Percentiles rank a stretch among this genome's conserved stretches.
Conservation (phyloP, 2,888 invertebrate species). For the Prionchulus punctatus region DNA sequence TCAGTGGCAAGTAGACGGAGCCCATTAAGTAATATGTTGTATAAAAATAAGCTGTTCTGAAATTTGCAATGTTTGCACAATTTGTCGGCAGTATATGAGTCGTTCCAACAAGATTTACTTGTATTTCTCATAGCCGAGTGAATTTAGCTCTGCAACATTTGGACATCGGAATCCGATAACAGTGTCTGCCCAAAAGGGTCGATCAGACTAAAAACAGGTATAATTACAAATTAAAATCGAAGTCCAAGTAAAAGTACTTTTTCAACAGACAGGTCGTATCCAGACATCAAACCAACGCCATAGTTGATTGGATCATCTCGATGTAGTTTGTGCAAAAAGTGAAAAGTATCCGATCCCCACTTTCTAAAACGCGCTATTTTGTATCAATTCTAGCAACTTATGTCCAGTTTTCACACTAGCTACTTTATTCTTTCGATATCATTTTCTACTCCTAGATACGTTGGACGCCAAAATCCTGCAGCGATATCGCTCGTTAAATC, state of each 20-base stretch:
- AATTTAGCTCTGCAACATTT: too few relatives aligned
- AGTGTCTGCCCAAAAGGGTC: neutral
- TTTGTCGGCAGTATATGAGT: too few relatives aligned
- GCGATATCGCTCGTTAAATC: constrained; percentile 28
- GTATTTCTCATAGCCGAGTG: too few relatives aligned
- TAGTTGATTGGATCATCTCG: neutral
- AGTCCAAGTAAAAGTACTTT: neutral
- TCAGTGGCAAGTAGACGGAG: too few relatives aligned
- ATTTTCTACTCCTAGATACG: constrained; percentile 9
- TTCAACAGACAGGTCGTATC: constrained; percentile 2
- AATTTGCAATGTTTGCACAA: neutral
- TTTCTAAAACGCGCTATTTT: constrained; percentile 6
- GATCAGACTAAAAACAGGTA: neutral
- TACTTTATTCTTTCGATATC: neutral
- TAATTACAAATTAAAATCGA: neutral
- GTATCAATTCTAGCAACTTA: neutral
- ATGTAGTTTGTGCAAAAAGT: neutral
- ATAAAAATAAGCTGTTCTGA: constrained; percentile 4
- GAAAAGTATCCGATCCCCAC: constrained; percentile 6
- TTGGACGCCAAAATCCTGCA: constrained; percentile 30
- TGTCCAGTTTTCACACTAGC: neutral
- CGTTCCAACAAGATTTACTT: too few relatives aligned
- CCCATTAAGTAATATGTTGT: constrained; percentile 5
- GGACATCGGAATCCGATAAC: neutral
- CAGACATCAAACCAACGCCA: constrained; percentile 5